phyloP scores from a whole-genome alignment of 1,140 invertebrate species.

The Linepithema humile region DNA sequence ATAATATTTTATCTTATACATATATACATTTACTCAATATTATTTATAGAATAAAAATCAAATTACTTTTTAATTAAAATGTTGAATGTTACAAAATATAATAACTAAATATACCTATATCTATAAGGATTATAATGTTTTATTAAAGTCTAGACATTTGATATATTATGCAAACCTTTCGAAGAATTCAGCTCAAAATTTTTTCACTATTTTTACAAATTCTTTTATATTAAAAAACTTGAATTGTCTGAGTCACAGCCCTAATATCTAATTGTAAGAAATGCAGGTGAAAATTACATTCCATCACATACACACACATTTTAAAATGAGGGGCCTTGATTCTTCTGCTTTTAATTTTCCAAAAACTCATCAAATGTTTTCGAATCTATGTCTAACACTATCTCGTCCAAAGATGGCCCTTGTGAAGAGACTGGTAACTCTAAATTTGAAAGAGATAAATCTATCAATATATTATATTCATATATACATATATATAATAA shows the following conservation, averaged over 20 bases:
- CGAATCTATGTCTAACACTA: constrained; percentile 84
- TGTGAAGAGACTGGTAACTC: constrained; percentile 73
- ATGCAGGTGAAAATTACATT: constrained; percentile 10
- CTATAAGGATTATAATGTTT: not conserved
- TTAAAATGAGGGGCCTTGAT: not conserved
- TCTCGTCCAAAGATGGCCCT: constrained; percentile 84
- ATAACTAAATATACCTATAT: not conserved
- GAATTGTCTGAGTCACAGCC: constrained; percentile 23
- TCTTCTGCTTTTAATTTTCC: constrained; percentile 72
- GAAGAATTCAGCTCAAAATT: not conserved
- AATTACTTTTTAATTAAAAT: not conserved
- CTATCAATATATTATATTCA: constrained; percentile 33
- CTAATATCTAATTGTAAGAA: constrained; percentile 43
- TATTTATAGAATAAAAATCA: not conserved
- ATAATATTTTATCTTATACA: not conserved
- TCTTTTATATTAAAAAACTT: constrained; percentile 30
- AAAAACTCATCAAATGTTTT: constrained; percentile 85
- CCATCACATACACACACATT: not conserved
- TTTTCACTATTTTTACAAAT: constrained; percentile 2
- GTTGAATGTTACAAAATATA: constrained; percentile 1
- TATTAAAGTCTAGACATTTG: too few relatives aligned
- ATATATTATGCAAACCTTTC: not conserved
- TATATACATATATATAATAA: constrained; percentile 48
- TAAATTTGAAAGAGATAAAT: constrained; percentile 59
- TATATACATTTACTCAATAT: not conserved